Percentiles rank a stretch among this genome's conserved stretches.
Evolutionary conservation across 2,888 invertebrate species (phyloP).

Genomic region (Tetranychus piercei): DNA sequence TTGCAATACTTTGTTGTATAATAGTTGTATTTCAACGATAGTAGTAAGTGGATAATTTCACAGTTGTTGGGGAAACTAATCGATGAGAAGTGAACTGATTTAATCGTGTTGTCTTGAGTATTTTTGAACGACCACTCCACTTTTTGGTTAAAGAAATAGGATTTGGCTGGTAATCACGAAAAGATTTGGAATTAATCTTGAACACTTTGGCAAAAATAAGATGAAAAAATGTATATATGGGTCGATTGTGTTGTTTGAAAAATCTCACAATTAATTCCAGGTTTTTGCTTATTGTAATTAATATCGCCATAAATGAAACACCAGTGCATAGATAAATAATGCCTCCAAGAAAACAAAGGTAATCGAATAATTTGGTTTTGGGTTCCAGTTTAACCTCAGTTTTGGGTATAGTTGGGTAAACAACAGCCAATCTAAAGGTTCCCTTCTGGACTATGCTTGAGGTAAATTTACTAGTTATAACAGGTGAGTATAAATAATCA

Average conservation of each 20-base stretch:
- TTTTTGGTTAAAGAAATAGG: not conserved
- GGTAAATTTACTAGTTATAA: not conserved
- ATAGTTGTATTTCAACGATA: too few species aligned
- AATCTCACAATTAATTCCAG: too few species aligned
- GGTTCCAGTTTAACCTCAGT: not conserved
- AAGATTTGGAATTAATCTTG: too few species aligned
- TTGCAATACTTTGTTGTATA: too few species aligned
- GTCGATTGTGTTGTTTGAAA: too few species aligned
- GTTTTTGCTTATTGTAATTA: not conserved
- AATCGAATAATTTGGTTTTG: not conserved
- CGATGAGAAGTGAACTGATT: not conserved
- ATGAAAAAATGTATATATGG: not conserved
- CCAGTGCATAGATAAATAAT: not conserved
- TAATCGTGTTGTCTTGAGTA: not conserved
- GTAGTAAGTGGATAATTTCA: too few species aligned
- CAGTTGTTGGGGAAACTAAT: not conserved
- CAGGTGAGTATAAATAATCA: not conserved
- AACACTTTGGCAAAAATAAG: not conserved
- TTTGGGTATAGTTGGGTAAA: not conserved
- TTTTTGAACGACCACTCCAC: not conserved
- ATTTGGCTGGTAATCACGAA: not conserved
- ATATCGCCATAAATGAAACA: not conserved
- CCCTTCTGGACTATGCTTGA: not conserved
- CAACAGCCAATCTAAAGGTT: not conserved
- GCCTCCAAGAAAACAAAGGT: not conserved